phyloP scores from a whole-genome alignment of 2,113 vertebrate species.

The Takifugu flavidus region DNA sequence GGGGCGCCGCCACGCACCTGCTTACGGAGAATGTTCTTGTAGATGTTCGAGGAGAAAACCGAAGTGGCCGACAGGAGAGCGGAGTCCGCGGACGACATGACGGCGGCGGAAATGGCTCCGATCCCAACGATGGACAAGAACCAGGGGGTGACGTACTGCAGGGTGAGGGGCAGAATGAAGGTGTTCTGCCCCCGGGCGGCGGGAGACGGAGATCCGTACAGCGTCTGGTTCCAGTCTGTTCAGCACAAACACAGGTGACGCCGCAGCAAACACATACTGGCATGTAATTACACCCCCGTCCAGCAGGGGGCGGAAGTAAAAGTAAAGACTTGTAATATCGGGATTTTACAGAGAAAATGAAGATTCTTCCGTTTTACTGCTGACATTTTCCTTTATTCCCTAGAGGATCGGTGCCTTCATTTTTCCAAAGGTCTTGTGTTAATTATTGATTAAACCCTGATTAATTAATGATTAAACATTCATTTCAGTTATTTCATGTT shows the following conservation, averaged over 20 bases:
- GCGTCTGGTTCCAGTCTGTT: conserved; percentile 63
- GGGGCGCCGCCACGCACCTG: conserved; percentile 15
- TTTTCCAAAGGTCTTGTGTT: too few species aligned
- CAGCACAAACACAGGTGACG: not conserved
- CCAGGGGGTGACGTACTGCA: conserved; percentile 46
- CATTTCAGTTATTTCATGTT: too few species aligned
- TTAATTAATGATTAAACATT: too few species aligned
- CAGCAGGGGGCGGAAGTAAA: too few species aligned
- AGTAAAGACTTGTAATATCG: too few species aligned
- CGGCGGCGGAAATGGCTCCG: conserved; percentile 64
- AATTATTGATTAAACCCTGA: too few species aligned
- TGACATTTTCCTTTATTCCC: too few species aligned
- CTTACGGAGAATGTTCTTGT: conserved; percentile 56
- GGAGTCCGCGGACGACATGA: conserved; percentile 68
- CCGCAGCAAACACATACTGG: too few species aligned
- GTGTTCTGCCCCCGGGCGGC: conserved; percentile 36
- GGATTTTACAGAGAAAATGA: too few species aligned
- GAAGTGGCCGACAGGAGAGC: conserved; percentile 63
- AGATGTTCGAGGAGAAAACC: conserved; percentile 61
- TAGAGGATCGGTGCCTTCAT: too few species aligned
- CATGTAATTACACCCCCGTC: too few species aligned
- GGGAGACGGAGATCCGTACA: conserved; percentile 41
- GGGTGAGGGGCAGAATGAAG: conserved; percentile 49
- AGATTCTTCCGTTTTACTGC: too few species aligned
- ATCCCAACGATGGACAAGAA: conserved; percentile 51